Base-by-base conservation (phyloP, 2,113 vertebrate genomes). In the Martes martes region DNA sequence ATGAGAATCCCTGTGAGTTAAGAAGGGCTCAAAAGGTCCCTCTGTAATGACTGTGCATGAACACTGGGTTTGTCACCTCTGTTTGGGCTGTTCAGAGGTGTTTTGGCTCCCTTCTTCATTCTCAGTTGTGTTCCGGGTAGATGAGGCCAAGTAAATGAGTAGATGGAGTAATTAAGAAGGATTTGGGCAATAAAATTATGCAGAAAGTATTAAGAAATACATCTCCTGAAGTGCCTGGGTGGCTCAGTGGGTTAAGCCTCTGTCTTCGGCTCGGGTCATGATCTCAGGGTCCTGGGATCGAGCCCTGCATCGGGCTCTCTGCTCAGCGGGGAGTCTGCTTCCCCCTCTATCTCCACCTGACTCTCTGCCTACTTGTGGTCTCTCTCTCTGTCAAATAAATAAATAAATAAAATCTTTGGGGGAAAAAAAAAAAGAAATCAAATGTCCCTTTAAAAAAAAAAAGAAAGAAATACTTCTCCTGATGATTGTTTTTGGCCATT, bases 171-270 rank as follows among this genome's bases (percentile, higher is more conserved):
- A 86, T 74, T 92, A 84, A 76, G 55, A 95, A 85, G 15, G 61
- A 95, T 90, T 95, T 91, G 73, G n/a, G 80, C 31, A 94, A 33
- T 61, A 88, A 52, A 47, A 82, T 94, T 95, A 55, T 47, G 1
- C 26, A 85, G 59, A 95, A 91, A 89, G 91, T 95, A 74, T 79
- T 91, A 97, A 94, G 55, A 94, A 95, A 55, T 61, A 83, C 7
- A 79, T 85, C 45, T 2, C 16, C 19, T 65, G 84, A 4, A 4
- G 39, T 4, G 39, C 39, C 39, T 42, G 39, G 39, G 39, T 42
- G 39, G 39, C 39, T 42, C 39, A 42, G 39, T 42, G 39, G 39
- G 39, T 42, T 42, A 42, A 42, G 39, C 39, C 39, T 39, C 39
- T 39, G 39, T 2, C 39, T 42, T 42, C 4, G 39, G 39, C 39